Evolutionary conservation across 2,888 invertebrate species (phyloP).

Genomic region (Fabriciana adippe): DNA sequence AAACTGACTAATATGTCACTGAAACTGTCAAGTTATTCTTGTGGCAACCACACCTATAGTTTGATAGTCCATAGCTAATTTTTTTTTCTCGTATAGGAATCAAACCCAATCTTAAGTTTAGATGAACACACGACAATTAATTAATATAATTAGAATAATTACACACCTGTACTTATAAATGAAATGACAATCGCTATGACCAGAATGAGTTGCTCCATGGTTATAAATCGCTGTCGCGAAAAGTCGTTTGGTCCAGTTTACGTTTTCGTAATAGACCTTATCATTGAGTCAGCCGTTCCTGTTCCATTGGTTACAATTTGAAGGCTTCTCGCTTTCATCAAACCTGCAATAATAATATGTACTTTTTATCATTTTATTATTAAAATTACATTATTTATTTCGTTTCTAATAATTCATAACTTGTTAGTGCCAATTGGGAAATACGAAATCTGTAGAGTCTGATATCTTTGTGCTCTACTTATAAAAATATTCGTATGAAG

Average conservation of each 20-base stretch:
- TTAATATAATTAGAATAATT: constrained; percentile 12
- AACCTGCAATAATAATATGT: constrained; percentile 10
- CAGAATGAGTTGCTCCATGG: constrained; percentile 58
- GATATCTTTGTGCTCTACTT: no score
- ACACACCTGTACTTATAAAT: constrained; percentile 64
- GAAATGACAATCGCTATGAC: constrained; percentile 56
- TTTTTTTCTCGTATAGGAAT: no score
- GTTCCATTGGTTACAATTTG: constrained; percentile 14
- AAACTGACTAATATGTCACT: no score
- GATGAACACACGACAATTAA: neutral
- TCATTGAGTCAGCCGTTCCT: constrained; percentile 31
- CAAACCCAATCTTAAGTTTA: no score
- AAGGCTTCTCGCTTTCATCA: constrained; percentile 21
- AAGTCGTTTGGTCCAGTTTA: constrained; percentile 41
- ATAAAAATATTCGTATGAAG: no score
- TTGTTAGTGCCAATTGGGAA: no score
- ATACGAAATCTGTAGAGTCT: no score
- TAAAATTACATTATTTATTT: no score
- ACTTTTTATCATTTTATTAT: neutral
- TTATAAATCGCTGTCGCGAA: constrained; percentile 40
- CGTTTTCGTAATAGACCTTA: constrained; percentile 41
- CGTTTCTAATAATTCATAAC: no score
- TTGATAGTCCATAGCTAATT: no score
- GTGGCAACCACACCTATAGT: no score
- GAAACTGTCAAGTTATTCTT: no score